Evolutionary conservation across 2,888 invertebrate genomes (phyloP).

Genomic region (Mantis religiosa): DNA sequence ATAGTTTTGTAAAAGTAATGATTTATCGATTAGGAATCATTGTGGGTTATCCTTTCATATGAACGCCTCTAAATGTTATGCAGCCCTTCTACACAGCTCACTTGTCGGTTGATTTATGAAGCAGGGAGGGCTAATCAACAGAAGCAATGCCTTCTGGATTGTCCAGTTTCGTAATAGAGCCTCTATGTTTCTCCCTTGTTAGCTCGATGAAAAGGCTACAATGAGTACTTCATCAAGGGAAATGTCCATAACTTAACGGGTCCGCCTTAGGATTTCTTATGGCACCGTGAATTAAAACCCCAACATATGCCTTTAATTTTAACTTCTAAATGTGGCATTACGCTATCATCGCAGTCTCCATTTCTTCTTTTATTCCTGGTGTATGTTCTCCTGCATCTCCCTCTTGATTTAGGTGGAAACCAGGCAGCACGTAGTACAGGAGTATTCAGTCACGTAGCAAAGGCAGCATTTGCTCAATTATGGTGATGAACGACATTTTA

Average conservation of each 20-base stretch:
- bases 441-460: background rate
- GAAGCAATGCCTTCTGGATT: background rate
- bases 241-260: background rate
- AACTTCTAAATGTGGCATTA: background rate
- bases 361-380: background rate
- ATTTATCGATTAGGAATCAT: too few species aligned
- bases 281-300: background rate
- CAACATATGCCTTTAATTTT: background rate
- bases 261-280: background rate
- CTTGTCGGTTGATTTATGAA: background rate
- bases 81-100: background rate
- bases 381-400: background rate
- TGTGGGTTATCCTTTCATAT: background rate
- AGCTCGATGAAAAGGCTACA: background rate
- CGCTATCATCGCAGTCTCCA: background rate
- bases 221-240: background rate
- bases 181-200: background rate
- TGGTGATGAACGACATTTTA: background rate
- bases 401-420: background rate
- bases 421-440: background rate
- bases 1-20: too few species aligned
- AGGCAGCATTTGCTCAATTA: background rate
- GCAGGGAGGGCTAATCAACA: background rate
- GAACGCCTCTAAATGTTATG: background rate
- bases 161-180: background rate